Evolutionary conservation across 1,140 invertebrate species (phyloP).

Genomic region (Globodera ellingtonae): DNA sequence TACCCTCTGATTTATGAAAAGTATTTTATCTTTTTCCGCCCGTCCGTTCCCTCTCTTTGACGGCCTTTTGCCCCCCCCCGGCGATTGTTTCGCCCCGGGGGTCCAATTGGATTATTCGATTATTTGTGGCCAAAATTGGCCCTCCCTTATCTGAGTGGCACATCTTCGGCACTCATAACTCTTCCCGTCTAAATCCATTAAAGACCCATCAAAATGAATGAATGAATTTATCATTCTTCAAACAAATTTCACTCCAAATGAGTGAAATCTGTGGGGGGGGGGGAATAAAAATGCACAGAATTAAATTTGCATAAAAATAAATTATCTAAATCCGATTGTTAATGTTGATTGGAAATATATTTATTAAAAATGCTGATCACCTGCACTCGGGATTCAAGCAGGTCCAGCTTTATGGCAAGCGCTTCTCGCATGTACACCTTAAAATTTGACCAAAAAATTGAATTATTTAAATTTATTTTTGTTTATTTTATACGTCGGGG

Average conservation of each 20-base stretch:
- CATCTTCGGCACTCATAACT: neutral
- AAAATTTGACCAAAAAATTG: slow-evolving; percentile 36
- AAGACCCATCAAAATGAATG: slow-evolving; percentile 10
- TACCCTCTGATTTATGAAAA: neutral
- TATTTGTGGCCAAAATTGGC: slow-evolving; percentile 9
- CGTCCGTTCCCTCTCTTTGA: neutral
- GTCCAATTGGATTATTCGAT: neutral
- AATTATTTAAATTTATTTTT: neutral
- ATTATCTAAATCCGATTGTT: neutral
- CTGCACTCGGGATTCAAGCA: slow-evolving; percentile 96
- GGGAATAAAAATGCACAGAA: neutral
- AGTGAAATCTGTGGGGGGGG: neutral
- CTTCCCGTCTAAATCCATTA: slow-evolving; percentile 11
- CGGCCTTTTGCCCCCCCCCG: neutral
- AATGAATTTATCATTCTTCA: neutral
- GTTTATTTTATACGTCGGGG: slow-evolving; percentile 73
- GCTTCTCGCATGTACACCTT: slow-evolving; percentile 93
- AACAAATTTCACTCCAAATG: neutral
- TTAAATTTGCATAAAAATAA: slow-evolving; percentile 8
- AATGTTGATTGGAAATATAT: neutral
- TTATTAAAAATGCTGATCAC: slow-evolving; percentile 68
- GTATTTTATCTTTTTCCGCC: neutral
- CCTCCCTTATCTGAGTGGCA: neutral
- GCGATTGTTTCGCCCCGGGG: neutral
- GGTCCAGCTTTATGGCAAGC: slow-evolving; percentile 86